A percentile compares a stretch with the other conserved stretches of the same genome.
These are phyloP conservation scores for Folsomia candida DNA, from an alignment of 2,888 invertebrate genomes.

Conservation along the genomic window DNA sequence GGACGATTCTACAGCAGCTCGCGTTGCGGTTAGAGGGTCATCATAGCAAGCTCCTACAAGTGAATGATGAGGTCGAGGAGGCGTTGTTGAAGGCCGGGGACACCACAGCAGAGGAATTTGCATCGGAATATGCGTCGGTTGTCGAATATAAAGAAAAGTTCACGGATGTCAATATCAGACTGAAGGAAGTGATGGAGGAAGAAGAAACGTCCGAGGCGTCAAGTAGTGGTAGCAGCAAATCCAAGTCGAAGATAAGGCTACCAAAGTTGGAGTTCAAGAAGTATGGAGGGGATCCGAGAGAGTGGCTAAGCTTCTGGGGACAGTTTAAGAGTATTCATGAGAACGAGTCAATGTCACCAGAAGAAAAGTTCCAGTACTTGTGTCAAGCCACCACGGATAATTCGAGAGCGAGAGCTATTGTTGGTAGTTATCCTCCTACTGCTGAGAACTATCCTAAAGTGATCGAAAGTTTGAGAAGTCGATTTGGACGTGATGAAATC, in stretches of 20 bases:
- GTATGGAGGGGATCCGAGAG: constrained; percentile 45
- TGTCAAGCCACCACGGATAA: constrained; percentile 35
- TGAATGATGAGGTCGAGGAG: not conserved
- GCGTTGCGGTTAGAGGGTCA: not conserved
- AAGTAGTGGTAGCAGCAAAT: not conserved
- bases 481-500: constrained; percentile 9
- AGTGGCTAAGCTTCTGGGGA: constrained; percentile 51
- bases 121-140: not conserved
- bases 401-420: constrained; percentile 46
- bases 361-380: constrained; percentile 46
- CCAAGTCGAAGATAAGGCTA: constrained; percentile 20
- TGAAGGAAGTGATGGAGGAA: not conserved
- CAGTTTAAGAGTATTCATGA: constrained; percentile 50
- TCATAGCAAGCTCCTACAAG: not conserved
- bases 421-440: constrained; percentile 38
- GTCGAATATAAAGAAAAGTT: not conserved
- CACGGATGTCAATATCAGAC: not conserved
- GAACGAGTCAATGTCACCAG: constrained; percentile 25
- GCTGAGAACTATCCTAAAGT: constrained; percentile 49
- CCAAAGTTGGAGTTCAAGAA: constrained; percentile 46
- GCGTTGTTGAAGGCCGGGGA: not conserved
- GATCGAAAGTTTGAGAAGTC: not conserved
- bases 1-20: not conserved
- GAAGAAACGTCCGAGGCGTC: not conserved
- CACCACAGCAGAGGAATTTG: not conserved